These are phyloP conservation scores for Diorhabda carinulata DNA, from an alignment of 1,140 invertebrate species.

Conservation along the genomic window DNA sequence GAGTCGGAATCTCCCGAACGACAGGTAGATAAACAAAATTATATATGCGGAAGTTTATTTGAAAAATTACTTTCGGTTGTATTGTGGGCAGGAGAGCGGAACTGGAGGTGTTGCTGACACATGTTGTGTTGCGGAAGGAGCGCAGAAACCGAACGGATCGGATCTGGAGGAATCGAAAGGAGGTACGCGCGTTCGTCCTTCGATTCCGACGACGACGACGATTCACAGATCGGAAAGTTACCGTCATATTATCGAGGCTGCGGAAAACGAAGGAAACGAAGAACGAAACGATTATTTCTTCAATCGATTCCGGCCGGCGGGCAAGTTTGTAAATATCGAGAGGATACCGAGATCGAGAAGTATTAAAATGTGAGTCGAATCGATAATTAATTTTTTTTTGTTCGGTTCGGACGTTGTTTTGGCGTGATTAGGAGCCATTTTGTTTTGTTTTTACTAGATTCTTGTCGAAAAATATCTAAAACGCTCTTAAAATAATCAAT, in stretches of 20 bases:
- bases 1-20: conserved; percentile 51
- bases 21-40: conserved; percentile 52
- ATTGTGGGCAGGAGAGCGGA: conserved; percentile 61
- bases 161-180: too few relatives aligned
- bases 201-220: conserved; percentile 46
- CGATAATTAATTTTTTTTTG: too few relatives aligned
- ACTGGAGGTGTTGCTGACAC: conserved; percentile 60
- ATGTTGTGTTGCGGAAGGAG: conserved; percentile 52
- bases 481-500: too few relatives aligned
- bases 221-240: conserved; percentile 54
- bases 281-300: conserved; percentile 52
- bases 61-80: conserved; percentile 25
- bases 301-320: conserved; percentile 53
- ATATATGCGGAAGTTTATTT: not conserved
- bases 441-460: conserved; percentile 2
- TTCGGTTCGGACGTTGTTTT: not conserved
- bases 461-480: too few relatives aligned
- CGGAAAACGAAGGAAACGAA: conserved; percentile 42
- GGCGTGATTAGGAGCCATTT: not conserved
- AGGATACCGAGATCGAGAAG: conserved; percentile 40
- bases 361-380: conserved; percentile 41
- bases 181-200: conserved; percentile 18
- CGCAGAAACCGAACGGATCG: too few relatives aligned
- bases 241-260: conserved; percentile 51
- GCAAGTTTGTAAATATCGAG: conserved; percentile 45